phyloP scores from a whole-genome alignment of 2,888 invertebrate species.

The Drosophila fulvimacula region DNA sequence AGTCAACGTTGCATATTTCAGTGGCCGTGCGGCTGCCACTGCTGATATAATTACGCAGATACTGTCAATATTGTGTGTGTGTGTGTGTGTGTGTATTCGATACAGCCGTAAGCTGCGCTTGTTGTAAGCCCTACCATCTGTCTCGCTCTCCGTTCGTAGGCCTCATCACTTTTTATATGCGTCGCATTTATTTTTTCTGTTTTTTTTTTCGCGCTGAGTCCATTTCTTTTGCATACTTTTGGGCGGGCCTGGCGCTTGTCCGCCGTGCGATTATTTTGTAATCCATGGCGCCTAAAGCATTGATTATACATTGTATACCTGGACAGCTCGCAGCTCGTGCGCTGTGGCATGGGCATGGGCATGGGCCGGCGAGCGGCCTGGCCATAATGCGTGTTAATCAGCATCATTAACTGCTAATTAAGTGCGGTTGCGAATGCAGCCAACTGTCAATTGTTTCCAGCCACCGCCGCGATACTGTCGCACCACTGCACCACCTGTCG shows the following conservation, averaged over 20 bases:
- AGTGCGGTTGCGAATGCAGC: slow-evolving; percentile 81
- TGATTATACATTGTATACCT: slow-evolving; percentile 69
- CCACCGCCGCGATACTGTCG: slow-evolving; percentile 29
- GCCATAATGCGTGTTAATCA: slow-evolving; percentile 81
- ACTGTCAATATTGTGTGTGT: slow-evolving; percentile 76
- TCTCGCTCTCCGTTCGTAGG: slow-evolving; percentile 8
- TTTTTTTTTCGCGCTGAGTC: background rate
- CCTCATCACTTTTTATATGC: slow-evolving; percentile 68
- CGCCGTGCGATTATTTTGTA: slow-evolving; percentile 73
- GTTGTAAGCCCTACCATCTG: slow-evolving; percentile 34
- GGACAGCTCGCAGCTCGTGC: slow-evolving; percentile 22
- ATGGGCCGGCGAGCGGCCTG: slow-evolving; percentile 8
- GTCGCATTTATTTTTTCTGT: slow-evolving; percentile 54
- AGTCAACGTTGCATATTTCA: slow-evolving; percentile 80
- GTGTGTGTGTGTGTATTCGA: slow-evolving; percentile 24
- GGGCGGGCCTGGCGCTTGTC: slow-evolving; percentile 48
- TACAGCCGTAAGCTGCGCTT: slow-evolving; percentile 37
- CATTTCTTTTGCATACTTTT: slow-evolving; percentile 75
- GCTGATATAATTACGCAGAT: slow-evolving; percentile 82
- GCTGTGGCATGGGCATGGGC: background rate
- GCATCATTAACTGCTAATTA: slow-evolving; percentile 82
- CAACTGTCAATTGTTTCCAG: slow-evolving; percentile 75
- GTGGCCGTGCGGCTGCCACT: slow-evolving; percentile 58
- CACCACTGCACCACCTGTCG: slow-evolving; percentile 23
- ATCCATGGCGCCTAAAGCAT: slow-evolving; percentile 76